Percentiles rank a stretch among this genome's conserved stretches.
phyloP scores from a whole-genome alignment of 1,140 invertebrate genomes.

The Drosophila melanogaster region Release_6_plus_ISO1_MT NT_037436.4:18725501-18726000 shows the following conservation, averaged over 20 bases:
- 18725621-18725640: conserved; percentile 1
- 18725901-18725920: conserved; percentile 49
- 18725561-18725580: conserved; percentile 10
- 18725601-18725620: conserved; percentile 11
- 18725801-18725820: no score
- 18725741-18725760: no score
- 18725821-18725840: no score
- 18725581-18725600: not conserved
- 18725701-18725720: not conserved
- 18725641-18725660: not conserved
- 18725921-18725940: conserved; percentile 50
- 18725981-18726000: conserved; percentile 9
- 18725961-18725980: conserved; percentile 60
- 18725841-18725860: not conserved
- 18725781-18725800: no score
- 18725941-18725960: conserved; percentile 60
- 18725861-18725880: conserved; percentile 3
- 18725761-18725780: no score
- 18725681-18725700: not conserved
- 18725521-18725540: conserved; percentile 8
- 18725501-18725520: conserved; percentile 34
- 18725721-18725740: no score
- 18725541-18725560: not conserved
- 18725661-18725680: not conserved
- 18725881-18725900: conserved; percentile 43